Conservation (phyloP, 2,888 invertebrate genomes). For the Helleia helle region DNA sequence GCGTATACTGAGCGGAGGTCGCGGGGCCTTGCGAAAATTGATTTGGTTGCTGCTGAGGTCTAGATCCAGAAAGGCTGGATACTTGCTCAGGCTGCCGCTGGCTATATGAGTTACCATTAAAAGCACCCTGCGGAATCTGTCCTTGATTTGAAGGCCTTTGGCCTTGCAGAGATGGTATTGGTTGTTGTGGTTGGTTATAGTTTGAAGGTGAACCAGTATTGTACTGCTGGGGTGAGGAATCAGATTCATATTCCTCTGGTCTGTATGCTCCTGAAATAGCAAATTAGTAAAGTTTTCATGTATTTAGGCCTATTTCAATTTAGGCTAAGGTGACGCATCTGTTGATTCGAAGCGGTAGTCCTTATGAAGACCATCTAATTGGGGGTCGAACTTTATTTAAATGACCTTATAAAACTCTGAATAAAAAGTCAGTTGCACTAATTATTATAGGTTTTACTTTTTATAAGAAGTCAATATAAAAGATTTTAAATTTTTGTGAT, state of each 20-base stretch:
- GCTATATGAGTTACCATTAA: background rate
- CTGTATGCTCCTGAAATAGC: constrained; percentile 53
- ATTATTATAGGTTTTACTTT: no score
- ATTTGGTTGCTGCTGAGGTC: background rate
- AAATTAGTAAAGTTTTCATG: constrained; percentile 3
- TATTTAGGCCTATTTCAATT: no score
- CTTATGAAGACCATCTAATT: no score
- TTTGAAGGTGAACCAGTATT: constrained; percentile 13
- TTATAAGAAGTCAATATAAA: no score
- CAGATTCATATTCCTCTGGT: constrained; percentile 44
- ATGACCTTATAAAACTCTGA: no score
- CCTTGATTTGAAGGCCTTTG: background rate
- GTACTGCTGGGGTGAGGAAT: constrained; percentile 19
- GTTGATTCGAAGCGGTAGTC: no score
- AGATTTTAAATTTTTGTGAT: no score
- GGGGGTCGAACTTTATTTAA: no score
- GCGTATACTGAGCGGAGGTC: background rate
- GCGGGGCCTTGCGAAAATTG: background rate
- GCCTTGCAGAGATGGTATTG: background rate
- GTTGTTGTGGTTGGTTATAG: background rate
- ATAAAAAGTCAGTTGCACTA: no score
- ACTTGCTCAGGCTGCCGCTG: background rate
- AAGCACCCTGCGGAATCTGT: background rate
- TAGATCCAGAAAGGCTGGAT: background rate
- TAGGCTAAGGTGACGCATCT: no score